phyloP scores from a whole-genome alignment of 2,797 vertebrate species.

The Apogon hyalosoma region DNA sequence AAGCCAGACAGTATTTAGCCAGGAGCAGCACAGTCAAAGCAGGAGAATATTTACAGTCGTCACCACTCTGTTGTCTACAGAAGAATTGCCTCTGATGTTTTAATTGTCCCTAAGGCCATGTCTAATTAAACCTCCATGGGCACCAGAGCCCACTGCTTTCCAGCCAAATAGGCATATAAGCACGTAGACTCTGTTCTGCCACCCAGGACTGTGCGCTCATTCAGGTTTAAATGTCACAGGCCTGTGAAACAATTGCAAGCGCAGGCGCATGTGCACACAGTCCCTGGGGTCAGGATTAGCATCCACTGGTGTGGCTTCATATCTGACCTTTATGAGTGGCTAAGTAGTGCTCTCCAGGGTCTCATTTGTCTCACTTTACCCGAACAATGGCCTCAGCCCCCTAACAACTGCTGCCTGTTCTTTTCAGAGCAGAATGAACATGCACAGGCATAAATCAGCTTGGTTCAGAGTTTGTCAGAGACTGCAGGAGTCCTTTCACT shows the following conservation, averaged over 20 bases:
- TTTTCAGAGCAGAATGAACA: slow-evolving; percentile 28
- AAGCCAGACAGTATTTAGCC: slow-evolving; percentile 8
- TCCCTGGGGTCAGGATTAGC: slow-evolving; percentile 81
- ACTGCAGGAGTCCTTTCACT: slow-evolving; percentile 2
- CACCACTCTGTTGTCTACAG: slow-evolving; percentile 14
- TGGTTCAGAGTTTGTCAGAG: slow-evolving; percentile 22
- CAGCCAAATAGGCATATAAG: slow-evolving; percentile 39
- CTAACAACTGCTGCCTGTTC: slow-evolving; percentile 37
- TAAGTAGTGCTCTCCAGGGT: slow-evolving; percentile 77
- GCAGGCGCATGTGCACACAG: slow-evolving; percentile 59
- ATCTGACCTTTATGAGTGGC: slow-evolving; percentile 83
- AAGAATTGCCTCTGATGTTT: slow-evolving; percentile 58
- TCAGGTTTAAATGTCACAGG: slow-evolving; percentile 82
- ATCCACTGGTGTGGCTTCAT: slow-evolving; percentile 75
- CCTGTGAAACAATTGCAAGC: slow-evolving; percentile 79
- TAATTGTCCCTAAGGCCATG: slow-evolving; percentile 60
- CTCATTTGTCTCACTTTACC: slow-evolving; percentile 78
- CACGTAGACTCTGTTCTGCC: slow-evolving; percentile 50
- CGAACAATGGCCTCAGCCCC: slow-evolving; percentile 54
- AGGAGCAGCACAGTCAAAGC: slow-evolving; percentile 12
- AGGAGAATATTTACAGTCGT: slow-evolving; percentile 29
- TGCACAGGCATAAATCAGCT: background rate
- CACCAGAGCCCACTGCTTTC: slow-evolving; percentile 36
- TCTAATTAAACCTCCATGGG: slow-evolving; percentile 73
- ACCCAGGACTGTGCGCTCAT: slow-evolving; percentile 54